Percentiles rank a stretch among this genome's conserved stretches.
phyloP scores from a whole-genome alignment of 2,113 vertebrate genomes.

The Bos javanicus region DNA sequence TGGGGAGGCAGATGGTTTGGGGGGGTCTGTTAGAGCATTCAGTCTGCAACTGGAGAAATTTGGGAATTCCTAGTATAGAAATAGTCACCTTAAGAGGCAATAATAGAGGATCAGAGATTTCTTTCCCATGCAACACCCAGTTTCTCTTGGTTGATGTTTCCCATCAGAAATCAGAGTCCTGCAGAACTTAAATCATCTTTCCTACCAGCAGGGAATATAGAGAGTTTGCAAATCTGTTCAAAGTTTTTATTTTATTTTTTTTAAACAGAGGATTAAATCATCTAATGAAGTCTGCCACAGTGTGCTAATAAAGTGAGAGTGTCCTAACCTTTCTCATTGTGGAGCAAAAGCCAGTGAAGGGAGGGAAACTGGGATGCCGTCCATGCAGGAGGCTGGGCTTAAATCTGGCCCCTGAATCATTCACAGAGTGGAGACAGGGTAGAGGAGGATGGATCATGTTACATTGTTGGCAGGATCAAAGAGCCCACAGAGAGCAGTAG shows the following conservation, averaged over 20 bases:
- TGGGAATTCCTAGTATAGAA: not conserved
- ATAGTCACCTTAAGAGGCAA: not conserved
- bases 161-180: not conserved
- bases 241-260: not conserved
- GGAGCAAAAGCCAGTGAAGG: not conserved
- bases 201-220: not conserved
- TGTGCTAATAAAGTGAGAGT: not conserved
- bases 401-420: not conserved
- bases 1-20: not conserved
- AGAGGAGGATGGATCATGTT: not conserved
- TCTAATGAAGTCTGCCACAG: not conserved
- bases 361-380: not conserved
- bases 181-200: not conserved
- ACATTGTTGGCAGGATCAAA: not conserved
- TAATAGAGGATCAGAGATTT: not conserved
- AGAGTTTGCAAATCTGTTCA: not conserved
- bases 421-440: not conserved
- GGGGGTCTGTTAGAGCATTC: not conserved
- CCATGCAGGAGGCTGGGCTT: not conserved
- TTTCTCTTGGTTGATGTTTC: not conserved
- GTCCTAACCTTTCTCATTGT: not conserved
- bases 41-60: not conserved
- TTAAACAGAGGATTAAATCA: not conserved
- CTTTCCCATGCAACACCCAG: accelerated
- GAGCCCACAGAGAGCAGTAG: not conserved